Percentiles rank a stretch among this genome's conserved stretches.
These are phyloP conservation scores for Cyphomyrus plagiostoma DNA, from an alignment of 2,113 vertebrate species.

Conservation along the genomic window DNA sequence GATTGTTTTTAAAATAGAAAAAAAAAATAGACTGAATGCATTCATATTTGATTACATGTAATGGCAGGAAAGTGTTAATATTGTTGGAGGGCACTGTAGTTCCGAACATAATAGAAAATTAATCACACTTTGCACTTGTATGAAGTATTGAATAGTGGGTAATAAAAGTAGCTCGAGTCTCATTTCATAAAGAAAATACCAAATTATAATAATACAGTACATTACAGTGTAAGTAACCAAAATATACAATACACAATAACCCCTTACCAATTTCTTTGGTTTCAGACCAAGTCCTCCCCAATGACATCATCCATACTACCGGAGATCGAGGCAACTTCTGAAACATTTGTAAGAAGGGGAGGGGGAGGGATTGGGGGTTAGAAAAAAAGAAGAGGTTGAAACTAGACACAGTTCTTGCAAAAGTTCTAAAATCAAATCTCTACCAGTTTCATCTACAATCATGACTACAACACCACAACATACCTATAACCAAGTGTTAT, in stretches of 20 bases:
- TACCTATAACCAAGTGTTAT: background rate
- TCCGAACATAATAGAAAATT: background rate
- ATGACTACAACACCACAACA: background rate
- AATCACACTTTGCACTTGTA: background rate
- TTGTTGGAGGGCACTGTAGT: background rate
- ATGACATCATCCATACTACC: slow-evolving; percentile 60
- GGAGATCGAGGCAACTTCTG: slow-evolving; percentile 66
- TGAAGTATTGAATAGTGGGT: background rate
- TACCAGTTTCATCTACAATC: background rate
- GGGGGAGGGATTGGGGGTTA: background rate
- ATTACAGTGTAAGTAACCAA: background rate
- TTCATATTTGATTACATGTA: background rate
- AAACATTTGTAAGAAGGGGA: background rate
- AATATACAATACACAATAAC: background rate
- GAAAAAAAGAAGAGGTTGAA: background rate
- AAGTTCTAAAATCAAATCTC: background rate
- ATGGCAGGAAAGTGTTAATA: background rate
- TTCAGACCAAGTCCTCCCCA: slow-evolving; percentile 55
- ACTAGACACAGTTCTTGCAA: background rate
- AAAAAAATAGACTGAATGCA: background rate
- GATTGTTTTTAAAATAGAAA: background rate
- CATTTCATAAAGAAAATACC: background rate
- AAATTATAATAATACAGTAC: background rate
- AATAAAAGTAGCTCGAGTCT: background rate
- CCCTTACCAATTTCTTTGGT: slow-evolving; percentile 16